These are phyloP conservation scores for Hyles lineata DNA, from an alignment of 2,888 invertebrate genomes.

Conservation along the genomic window DNA sequence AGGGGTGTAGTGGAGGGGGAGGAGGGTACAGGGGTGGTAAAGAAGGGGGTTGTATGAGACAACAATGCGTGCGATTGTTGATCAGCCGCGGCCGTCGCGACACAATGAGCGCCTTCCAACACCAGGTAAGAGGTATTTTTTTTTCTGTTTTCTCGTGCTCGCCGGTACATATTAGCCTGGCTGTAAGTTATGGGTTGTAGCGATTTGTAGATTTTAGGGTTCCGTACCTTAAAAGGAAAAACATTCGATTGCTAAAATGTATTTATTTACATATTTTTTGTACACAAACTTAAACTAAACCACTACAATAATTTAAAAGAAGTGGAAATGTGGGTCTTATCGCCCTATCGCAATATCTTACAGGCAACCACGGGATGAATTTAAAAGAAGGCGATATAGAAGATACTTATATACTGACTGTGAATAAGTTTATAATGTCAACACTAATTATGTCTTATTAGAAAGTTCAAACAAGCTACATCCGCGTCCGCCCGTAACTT, in stretches of 20 bases:
- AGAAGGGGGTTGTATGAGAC: background rate
- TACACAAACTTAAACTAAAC: too few species aligned
- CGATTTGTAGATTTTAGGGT: background rate
- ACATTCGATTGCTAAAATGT: too few species aligned
- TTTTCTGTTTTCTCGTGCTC: slow-evolving; percentile 39
- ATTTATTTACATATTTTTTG: too few species aligned
- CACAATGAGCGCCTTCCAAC: slow-evolving; percentile 37
- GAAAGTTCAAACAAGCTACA: background rate
- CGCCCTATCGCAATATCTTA: too few species aligned
- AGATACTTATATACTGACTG: too few species aligned
- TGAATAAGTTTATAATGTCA: too few species aligned
- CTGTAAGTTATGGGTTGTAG: background rate
- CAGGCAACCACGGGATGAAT: too few species aligned
- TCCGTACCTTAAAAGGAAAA: too few species aligned
- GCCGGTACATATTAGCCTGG: slow-evolving; percentile 19
- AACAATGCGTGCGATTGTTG: slow-evolving; percentile 17
- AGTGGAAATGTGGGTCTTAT: too few species aligned
- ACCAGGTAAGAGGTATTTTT: slow-evolving; percentile 42
- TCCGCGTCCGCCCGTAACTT: background rate
- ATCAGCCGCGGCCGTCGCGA: slow-evolving; percentile 30
- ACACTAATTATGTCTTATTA: too few species aligned
- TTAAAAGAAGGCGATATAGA: too few species aligned
- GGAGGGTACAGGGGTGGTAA: background rate
- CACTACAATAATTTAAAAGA: too few species aligned
- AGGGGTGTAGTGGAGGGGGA: background rate